Evolutionary conservation across 1,140 invertebrate species (phyloP).

Genomic region (Ruditapes philippinarum): DNA sequence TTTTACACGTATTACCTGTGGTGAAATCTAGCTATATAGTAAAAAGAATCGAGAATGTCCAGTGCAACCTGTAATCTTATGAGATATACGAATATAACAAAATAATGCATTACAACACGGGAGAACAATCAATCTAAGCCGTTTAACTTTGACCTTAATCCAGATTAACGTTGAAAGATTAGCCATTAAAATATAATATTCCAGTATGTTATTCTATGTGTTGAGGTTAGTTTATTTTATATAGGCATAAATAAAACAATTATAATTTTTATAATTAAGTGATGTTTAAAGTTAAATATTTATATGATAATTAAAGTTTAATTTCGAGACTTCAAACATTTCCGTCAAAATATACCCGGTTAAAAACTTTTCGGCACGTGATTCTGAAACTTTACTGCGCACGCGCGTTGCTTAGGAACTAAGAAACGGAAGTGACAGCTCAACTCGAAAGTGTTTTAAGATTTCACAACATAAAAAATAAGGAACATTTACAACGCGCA

Average conservation of each 20-base stretch:
- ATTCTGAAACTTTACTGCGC: conserved; percentile 6
- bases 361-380: conserved; percentile 37
- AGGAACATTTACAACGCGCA: background rate
- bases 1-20: too few species aligned
- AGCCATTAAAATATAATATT: background rate
- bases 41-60: too few species aligned
- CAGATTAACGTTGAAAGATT: background rate
- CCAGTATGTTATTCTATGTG: too few species aligned
- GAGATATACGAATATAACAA: too few species aligned
- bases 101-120: too few species aligned
- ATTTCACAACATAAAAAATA: conserved; percentile 11
- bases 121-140: too few species aligned
- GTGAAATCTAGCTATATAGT: too few species aligned
- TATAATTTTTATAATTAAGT: too few species aligned
- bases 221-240: too few species aligned
- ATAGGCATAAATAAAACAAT: too few species aligned
- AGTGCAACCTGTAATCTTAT: too few species aligned
- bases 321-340: background rate
- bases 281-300: background rate
- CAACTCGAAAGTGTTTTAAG: background rate
- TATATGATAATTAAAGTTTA: background rate
- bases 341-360: conserved; percentile 48
- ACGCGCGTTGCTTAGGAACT: conserved; percentile 59
- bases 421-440: conserved; percentile 58
- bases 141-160: conserved; percentile 3